Conservation (phyloP, 2,888 invertebrate genomes). For the Eueremaeus valkanovi region DNA sequence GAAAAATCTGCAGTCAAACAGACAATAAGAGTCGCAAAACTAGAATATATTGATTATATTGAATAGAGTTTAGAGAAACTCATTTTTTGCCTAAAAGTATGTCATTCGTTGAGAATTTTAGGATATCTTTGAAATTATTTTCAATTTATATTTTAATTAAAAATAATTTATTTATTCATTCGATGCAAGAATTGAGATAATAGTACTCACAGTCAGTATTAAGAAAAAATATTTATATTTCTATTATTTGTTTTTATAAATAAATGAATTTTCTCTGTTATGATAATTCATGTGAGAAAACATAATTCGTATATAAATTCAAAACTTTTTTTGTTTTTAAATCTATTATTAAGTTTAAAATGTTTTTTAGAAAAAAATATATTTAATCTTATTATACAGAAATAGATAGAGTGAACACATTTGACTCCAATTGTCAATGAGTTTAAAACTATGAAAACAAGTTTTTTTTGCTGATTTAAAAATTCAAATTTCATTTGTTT, state of each 20-base stretch:
- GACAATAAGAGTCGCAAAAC: background rate
- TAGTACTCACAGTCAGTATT: too few species aligned
- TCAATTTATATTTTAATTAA: background rate
- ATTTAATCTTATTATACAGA: background rate
- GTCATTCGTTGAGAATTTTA: background rate
- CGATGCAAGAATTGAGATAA: too few species aligned
- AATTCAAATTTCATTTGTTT: background rate
- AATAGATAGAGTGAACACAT: too few species aligned
- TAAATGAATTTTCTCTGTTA: background rate
- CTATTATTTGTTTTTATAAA: too few species aligned
- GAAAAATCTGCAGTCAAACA: background rate
- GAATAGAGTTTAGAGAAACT: background rate
- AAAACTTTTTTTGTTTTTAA: too few species aligned
- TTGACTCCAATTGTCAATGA: too few species aligned
- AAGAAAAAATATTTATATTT: too few species aligned
- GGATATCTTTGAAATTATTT: background rate
- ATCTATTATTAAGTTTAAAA: too few species aligned
- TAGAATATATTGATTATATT: background rate
- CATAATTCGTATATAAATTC: background rate
- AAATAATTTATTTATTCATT: background rate
- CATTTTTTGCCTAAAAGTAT: background rate
- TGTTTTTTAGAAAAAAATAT: too few species aligned
- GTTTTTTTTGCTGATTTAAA: too few species aligned
- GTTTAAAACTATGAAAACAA: background rate
- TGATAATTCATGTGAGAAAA: background rate